Base-by-base conservation (phyloP, 92 coral and sea anemone species). In the Phenganax marumi region DNA sequence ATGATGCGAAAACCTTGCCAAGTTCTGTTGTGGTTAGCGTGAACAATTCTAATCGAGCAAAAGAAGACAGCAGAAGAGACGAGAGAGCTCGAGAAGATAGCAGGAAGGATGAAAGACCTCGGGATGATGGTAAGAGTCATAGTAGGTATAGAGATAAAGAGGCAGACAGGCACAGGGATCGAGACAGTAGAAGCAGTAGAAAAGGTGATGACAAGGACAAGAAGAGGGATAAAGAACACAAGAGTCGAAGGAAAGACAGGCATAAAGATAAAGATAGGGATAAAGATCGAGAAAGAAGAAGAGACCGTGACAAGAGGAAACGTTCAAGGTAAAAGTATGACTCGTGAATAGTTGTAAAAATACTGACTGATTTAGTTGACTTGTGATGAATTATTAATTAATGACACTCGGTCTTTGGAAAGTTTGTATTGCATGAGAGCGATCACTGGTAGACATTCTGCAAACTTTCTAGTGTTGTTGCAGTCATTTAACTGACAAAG, bases 151-250 rank as follows among this genome's bases (percentile, higher is more conserved):
- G 86, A 12, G 82, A 84, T 21, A 87, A 81, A 52, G 97, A 93
- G 14, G 79, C 90, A 9, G 96, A 90, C 70, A 82, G 90, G 51
- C 88, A 89, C 12, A 91, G 88, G 82, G 94, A 91, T 14, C 88
- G 91, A 8, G 86, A 89, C 55, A 87, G 95, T 24, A 90, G 89
- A 58, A 86, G 85, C 82, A 80, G 77, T 63, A 46, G 47, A 48
- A 73, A 72, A 61, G 52, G 76, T 43, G 48, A 55, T 69, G 76
- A 69, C 57, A 21, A 52, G 60, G 84, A 87, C 51, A 83, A 90
- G 49, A 92, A 89, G 76, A 81, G 90, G 53, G 93, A 92, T 61
- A 86, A 93, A 63, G 89, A 87, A 17, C 80, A 68, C 81, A 33
- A 87, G 62, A 76, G 51, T 75, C 21, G 89, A 76, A 39, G 85